A percentile compares a stretch with the other conserved stretches of the same genome.
These are phyloP conservation scores for Chondrilla cf. caribensis DNA, from an alignment of 37 sponge, comb jelly and placozoan genomes.

Conservation along the genomic window DNA sequence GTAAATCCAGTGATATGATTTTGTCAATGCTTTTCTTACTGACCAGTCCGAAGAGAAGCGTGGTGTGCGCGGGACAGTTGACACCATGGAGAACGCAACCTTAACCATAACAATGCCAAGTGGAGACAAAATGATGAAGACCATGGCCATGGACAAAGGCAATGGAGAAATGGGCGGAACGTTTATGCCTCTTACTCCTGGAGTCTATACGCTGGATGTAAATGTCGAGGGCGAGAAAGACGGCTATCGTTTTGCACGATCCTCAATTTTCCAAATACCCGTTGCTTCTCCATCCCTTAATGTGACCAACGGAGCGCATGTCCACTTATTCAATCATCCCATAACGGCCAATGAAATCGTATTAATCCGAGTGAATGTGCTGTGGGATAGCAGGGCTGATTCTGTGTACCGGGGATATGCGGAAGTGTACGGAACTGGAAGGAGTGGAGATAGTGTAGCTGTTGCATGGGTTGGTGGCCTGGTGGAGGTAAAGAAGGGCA, in stretches of 20 bases:
- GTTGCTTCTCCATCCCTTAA: slow-evolving; percentile 16
- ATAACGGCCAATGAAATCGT: neutral
- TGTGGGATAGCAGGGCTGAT: neutral
- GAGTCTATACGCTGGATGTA: neutral
- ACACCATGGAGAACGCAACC: neutral
- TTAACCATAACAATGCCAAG: neutral
- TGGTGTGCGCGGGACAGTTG: too few species aligned
- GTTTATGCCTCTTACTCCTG: neutral
- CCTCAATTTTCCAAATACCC: neutral
- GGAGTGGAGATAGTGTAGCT: neutral
- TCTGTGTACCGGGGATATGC: neutral
- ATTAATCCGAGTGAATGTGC: neutral
- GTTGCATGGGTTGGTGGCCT: slow-evolving; percentile 18
- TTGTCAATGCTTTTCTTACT: too few species aligned
- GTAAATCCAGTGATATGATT: too few species aligned
- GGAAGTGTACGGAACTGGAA: neutral
- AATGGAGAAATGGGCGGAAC: neutral
- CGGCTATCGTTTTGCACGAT: neutral
- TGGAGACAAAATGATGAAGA: neutral
- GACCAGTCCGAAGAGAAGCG: too few species aligned
- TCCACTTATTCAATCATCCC: neutral
- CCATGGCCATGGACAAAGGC: neutral
- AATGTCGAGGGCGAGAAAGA: neutral
- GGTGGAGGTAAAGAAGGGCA: neutral
- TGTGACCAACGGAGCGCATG: neutral